Percentiles rank a stretch among this genome's conserved stretches.
Conservation (phyloP, 1,140 invertebrate genomes). For the Telenomus remus region DNA sequence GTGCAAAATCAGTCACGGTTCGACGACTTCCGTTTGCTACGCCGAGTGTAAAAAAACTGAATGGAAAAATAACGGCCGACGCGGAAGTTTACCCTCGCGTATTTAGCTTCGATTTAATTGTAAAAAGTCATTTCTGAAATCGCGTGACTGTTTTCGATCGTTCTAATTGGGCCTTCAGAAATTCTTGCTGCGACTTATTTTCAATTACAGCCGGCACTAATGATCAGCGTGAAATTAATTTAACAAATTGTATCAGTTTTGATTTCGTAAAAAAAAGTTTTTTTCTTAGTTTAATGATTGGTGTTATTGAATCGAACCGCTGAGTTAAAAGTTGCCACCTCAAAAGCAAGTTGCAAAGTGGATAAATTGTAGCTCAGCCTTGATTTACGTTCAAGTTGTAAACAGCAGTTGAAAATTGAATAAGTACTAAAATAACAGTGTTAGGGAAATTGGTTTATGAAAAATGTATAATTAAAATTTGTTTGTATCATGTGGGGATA, state of each 20-base stretch:
- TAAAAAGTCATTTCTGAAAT: constrained; percentile 8
- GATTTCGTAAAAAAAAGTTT: too few species aligned
- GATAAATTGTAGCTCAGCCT: too few species aligned
- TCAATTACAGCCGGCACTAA: neutral
- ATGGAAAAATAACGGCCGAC: constrained; percentile 5
- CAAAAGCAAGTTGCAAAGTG: too few species aligned
- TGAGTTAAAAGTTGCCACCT: too few species aligned
- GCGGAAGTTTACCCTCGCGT: constrained; percentile 19
- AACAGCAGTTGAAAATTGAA: too few species aligned
- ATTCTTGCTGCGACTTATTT: neutral
- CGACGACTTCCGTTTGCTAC: constrained; percentile 36
- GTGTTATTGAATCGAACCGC: too few species aligned
- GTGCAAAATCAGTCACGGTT: constrained; percentile 48
- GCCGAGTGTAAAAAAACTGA: constrained; percentile 10
- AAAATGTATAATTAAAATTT: neutral
- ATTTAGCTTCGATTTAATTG: constrained; percentile 17
- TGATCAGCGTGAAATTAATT: neutral
- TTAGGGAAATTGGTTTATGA: neutral
- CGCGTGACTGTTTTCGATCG: constrained; percentile 1
- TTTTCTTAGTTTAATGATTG: too few species aligned
- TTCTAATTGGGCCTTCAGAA: neutral
- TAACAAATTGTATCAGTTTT: too few species aligned
- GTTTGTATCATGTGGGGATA: neutral
- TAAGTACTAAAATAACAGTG: too few species aligned
- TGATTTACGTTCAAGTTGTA: too few species aligned